phyloP scores from a whole-genome alignment of 2,797 vertebrate genomes.

The Dipus sagitta region DNA sequence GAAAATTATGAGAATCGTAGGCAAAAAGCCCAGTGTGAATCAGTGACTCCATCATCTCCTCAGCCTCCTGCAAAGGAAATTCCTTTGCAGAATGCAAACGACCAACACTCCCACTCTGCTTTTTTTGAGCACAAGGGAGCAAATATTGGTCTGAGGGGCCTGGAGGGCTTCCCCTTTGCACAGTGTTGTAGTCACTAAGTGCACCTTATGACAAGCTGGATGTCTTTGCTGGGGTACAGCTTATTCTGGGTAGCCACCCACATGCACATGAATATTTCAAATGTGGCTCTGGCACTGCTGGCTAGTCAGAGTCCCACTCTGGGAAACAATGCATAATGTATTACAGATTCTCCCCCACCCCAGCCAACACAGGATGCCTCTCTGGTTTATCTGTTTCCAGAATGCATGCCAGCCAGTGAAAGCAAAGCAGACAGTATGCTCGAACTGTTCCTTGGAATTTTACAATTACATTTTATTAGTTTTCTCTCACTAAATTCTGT shows the following conservation, averaged over 20 bases:
- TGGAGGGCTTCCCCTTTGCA: slow-evolving; percentile 34
- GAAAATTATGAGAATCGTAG: not conserved
- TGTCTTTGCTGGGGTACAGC: slow-evolving; percentile 61
- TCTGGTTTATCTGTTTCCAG: slow-evolving; percentile 78
- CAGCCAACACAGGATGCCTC: slow-evolving; percentile 55
- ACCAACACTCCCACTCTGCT: not conserved
- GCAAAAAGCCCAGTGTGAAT: not conserved
- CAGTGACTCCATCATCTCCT: not conserved
- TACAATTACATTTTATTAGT: slow-evolving; percentile 76
- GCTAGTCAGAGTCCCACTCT: slow-evolving; percentile 59
- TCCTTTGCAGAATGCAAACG: not conserved
- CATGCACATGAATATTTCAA: slow-evolving; percentile 79
- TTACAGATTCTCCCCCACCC: slow-evolving; percentile 26
- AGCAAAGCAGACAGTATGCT: slow-evolving; percentile 38
- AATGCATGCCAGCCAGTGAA: slow-evolving; percentile 57
- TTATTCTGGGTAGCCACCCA: slow-evolving; percentile 77
- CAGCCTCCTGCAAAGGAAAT: slow-evolving; percentile 38
- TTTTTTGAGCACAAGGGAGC: slow-evolving; percentile 55
- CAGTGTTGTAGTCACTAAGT: not conserved
- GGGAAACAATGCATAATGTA: slow-evolving; percentile 70
- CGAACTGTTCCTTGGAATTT: slow-evolving; percentile 74
- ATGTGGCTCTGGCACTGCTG: slow-evolving; percentile 45
- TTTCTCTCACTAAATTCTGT: slow-evolving; percentile 66
- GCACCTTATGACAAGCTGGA: slow-evolving; percentile 60
- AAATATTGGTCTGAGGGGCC: not conserved